phyloP scores from a whole-genome alignment of 2,797 vertebrate genomes.

The Rhodeus uyekii region DNA sequence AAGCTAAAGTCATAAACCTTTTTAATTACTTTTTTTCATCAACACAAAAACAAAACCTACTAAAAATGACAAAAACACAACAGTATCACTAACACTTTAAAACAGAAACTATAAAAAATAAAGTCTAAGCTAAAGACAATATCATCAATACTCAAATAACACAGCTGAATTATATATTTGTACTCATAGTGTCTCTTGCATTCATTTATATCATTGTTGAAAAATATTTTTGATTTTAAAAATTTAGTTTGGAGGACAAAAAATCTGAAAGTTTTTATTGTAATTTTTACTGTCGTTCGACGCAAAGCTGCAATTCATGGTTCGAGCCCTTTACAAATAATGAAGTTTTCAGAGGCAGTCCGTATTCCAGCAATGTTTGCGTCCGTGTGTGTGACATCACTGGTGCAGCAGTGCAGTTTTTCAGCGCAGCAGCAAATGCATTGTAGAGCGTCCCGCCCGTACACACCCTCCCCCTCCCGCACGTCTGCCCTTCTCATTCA shows the following conservation, averaged over 20 bases:
- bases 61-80: background rate
- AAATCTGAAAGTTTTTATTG: no score
- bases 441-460: background rate
- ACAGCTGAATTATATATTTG: no score
- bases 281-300: background rate
- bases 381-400: constrained; percentile 64
- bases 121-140: no score
- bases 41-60: background rate
- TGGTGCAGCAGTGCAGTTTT: constrained; percentile 54
- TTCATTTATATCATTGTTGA: no score
- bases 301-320: background rate
- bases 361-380: constrained; percentile 4
- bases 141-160: no score
- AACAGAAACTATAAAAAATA: no score
- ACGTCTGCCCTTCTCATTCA: background rate
- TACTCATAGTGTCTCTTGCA: no score
- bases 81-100: no score
- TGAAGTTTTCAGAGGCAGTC: constrained; percentile 10
- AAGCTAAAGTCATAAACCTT: no score
- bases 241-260: no score
- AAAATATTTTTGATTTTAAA: no score
- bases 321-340: background rate
- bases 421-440: background rate
- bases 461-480: background rate
- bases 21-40: no score